phyloP scores from a whole-genome alignment of 2,888 invertebrate genomes.

The Microdon myrmicae region DNA sequence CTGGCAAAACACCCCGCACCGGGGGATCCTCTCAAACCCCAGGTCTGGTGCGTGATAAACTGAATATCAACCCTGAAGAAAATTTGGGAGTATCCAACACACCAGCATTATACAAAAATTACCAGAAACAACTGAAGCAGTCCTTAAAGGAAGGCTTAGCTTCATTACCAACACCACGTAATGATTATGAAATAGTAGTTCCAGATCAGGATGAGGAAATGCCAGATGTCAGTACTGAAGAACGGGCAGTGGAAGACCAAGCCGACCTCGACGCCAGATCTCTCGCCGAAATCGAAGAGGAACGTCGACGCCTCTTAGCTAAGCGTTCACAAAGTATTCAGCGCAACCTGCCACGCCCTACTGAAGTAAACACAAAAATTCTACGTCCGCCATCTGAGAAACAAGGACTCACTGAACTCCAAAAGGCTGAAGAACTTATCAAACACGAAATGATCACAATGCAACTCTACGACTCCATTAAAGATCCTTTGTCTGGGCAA shows the following conservation, averaged over 20 bases:
- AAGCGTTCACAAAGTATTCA: constrained; percentile 88
- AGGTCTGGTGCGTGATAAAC: constrained; percentile 88
- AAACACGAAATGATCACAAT: constrained; percentile 97
- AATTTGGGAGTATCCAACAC: constrained; percentile 77
- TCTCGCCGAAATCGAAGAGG: constrained; percentile 76
- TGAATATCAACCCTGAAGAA: constrained; percentile 94
- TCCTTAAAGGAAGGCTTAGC: constrained; percentile 82
- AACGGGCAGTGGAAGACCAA: constrained; percentile 80
- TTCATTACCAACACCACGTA: constrained; percentile 87
- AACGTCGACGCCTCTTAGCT: constrained; percentile 71
- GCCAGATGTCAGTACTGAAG: constrained; percentile 63
- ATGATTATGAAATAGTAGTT: constrained; percentile 98
- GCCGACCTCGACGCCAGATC: constrained; percentile 82
- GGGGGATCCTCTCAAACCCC: constrained; percentile 68
- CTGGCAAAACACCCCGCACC: constrained; percentile 55
- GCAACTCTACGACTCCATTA: constrained; percentile 88
- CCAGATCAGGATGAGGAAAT: constrained; percentile 81
- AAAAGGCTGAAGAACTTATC: constrained; percentile 95
- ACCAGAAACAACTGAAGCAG: constrained; percentile 79
- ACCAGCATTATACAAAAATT: constrained; percentile 74
- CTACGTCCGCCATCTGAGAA: constrained; percentile 80
- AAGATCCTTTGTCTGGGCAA: constrained; percentile 74
- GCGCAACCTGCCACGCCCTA: constrained; percentile 83
- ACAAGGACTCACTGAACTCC: constrained; percentile 84
- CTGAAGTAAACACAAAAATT: constrained; percentile 85